Evolutionary conservation across 2,113 vertebrate genomes (phyloP).

Genomic region (Cnemophilus loriae): DNA sequence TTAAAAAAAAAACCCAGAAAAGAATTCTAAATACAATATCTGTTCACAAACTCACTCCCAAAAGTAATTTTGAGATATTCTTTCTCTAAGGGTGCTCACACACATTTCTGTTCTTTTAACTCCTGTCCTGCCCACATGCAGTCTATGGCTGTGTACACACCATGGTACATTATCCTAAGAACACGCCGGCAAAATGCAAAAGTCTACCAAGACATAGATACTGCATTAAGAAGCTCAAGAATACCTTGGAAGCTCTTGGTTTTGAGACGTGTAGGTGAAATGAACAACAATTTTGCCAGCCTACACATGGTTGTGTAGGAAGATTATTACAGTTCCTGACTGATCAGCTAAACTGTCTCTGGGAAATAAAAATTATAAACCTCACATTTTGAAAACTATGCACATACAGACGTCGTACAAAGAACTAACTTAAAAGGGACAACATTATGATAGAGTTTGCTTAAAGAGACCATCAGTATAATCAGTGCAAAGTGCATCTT

Average conservation of each 20-base stretch:
- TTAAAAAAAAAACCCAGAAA: background rate
- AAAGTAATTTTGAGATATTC: background rate
- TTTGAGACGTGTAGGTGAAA: constrained; percentile 21
- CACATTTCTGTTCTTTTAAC: background rate
- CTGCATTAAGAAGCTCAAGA: background rate
- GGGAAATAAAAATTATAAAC: constrained; percentile 13
- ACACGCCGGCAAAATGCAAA: background rate
- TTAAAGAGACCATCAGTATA: background rate
- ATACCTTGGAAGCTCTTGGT: background rate
- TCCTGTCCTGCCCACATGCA: background rate
- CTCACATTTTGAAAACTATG: background rate
- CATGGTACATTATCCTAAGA: background rate
- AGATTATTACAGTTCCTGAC: constrained; percentile 17
- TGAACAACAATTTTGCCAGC: constrained; percentile 29
- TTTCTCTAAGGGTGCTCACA: background rate
- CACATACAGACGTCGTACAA: background rate
- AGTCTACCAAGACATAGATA: background rate
- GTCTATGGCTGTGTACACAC: background rate
- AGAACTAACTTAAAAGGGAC: background rate
- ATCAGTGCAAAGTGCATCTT: background rate
- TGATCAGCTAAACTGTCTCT: constrained; percentile 20
- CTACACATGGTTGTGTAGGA: constrained; percentile 9
- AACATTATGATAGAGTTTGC: background rate
- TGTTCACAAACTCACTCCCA: background rate
- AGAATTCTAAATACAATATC: background rate